Percentiles rank a stretch among this genome's conserved stretches.
These are phyloP conservation scores for Oryzias curvinotus DNA, from an alignment of 2,113 vertebrate species.

Conservation along the genomic window DNA sequence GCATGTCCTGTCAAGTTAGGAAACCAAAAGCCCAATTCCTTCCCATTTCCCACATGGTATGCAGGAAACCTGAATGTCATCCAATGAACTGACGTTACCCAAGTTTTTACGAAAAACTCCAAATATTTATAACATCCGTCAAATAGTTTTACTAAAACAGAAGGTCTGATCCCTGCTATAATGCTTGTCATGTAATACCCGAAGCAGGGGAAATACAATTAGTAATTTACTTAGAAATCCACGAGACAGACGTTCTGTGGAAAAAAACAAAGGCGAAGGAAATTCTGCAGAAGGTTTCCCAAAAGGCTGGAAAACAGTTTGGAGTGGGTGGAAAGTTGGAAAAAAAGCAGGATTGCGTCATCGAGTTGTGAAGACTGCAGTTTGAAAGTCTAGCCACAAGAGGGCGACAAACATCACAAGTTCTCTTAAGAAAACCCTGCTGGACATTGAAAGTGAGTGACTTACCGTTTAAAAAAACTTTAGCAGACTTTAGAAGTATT, in stretches of 20 bases:
- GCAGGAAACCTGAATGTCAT: no score
- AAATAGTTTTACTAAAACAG: no score
- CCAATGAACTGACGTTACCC: no score
- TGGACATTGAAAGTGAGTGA: background rate
- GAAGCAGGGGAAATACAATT: background rate
- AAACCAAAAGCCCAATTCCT: background rate
- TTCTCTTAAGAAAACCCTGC: background rate
- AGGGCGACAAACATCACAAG: slow-evolving; percentile 35
- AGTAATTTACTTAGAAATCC: background rate
- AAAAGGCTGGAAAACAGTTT: background rate
- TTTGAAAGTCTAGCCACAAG: slow-evolving; percentile 20
- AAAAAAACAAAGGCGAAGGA: background rate
- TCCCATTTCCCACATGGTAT: no score
- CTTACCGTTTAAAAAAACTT: no score
- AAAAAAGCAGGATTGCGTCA: slow-evolving; percentile 1
- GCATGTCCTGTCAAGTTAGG: slow-evolving; percentile 26
- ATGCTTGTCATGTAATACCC: background rate
- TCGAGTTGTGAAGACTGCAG: background rate
- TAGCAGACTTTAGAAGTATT: no score
- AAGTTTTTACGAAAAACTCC: no score
- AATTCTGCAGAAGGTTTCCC: slow-evolving; percentile 2
- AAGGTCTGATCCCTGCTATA: background rate
- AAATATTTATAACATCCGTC: no score
- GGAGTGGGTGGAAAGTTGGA: background rate
- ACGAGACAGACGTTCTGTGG: slow-evolving; percentile 5